Percentiles rank a stretch among this genome's conserved stretches.
Evolutionary conservation across 1,140 invertebrate genomes (phyloP).

Genomic region (Pseudomyrmex gracilis): DNA sequence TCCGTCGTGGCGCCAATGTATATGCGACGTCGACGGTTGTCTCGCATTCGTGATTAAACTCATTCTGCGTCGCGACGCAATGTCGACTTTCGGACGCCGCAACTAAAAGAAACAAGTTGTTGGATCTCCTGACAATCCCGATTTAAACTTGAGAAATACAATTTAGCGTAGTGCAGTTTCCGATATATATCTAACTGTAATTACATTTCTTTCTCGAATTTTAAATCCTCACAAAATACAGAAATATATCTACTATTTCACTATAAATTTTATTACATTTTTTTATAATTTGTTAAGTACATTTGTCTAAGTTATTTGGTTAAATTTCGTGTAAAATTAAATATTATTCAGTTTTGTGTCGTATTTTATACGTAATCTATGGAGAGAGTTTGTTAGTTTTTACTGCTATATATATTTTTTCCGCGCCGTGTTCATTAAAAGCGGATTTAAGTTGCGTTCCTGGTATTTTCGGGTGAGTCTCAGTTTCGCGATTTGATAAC

Average conservation of each 20-base stretch:
- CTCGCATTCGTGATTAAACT: conserved; percentile 24
- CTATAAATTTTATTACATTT: too few relatives aligned
- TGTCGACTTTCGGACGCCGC: background rate
- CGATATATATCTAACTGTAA: background rate
- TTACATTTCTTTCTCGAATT: background rate
- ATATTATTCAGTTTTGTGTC: background rate
- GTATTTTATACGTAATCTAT: conserved; percentile 39
- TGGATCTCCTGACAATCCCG: background rate
- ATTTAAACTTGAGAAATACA: background rate
- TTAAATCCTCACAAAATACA: too few relatives aligned
- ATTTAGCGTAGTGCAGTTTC: background rate
- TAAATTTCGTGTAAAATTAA: conserved; percentile 1
- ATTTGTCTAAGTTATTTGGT: background rate
- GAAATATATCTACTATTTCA: too few relatives aligned
- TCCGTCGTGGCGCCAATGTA: conserved; percentile 9
- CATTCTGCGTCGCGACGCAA: conserved; percentile 34
- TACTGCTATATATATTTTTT: conserved; percentile 27
- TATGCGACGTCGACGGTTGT: conserved; percentile 10
- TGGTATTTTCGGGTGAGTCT: conserved; percentile 5
- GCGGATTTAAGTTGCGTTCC: conserved; percentile 9
- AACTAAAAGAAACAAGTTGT: background rate
- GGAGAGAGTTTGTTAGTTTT: background rate
- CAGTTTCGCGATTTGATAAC: conserved; percentile 30
- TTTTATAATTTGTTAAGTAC: background rate
- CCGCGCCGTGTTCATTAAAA: conserved; percentile 26